Conservation (phyloP, 2,113 vertebrate genomes). For the Lampris incognitus region DNA sequence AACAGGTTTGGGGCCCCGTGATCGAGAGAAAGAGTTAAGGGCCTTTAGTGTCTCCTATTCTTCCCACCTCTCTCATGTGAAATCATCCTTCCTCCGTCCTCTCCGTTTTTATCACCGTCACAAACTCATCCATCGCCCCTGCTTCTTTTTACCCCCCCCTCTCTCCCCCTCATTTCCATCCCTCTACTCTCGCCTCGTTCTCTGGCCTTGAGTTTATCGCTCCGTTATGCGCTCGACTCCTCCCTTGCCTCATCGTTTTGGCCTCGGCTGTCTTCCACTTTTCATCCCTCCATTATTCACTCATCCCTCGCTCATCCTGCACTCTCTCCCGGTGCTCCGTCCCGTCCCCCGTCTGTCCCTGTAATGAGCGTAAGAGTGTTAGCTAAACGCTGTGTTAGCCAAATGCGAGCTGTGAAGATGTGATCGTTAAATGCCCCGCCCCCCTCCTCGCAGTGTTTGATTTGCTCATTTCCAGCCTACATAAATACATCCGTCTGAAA, state of each 20-base stretch:
- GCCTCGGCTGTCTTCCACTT: constrained; percentile 39
- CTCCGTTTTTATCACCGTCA: constrained; percentile 6
- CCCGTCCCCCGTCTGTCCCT: constrained; percentile 69
- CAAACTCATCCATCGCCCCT: neutral
- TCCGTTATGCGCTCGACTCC: constrained; percentile 22
- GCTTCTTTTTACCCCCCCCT: constrained; percentile 40
- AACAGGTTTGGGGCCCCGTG: constrained; percentile 12
- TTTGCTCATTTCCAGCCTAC: too few relatives aligned
- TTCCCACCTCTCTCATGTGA: constrained; percentile 50
- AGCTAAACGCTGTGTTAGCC: too few relatives aligned
- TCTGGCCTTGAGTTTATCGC: constrained; percentile 74
- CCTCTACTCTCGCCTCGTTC: constrained; percentile 58
- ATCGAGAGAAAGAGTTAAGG: constrained; percentile 15
- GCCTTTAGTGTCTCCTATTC: too few relatives aligned
- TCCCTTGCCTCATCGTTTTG: constrained; percentile 9
- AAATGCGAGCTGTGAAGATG: too few relatives aligned
- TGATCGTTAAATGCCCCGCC: too few relatives aligned
- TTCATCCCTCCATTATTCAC: constrained; percentile 71
- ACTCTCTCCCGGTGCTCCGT: constrained; percentile 55
- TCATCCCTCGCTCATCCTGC: constrained; percentile 46
- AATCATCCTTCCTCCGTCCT: constrained; percentile 45
- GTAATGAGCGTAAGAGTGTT: neutral
- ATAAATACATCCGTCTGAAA: too few relatives aligned
- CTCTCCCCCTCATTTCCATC: constrained; percentile 51
- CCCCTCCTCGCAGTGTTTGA: too few relatives aligned